Evolutionary conservation across 2,888 invertebrate species (phyloP), one percentile per base, ranked within the genome.

Genomic region (Microctonus brassicae): DNA sequence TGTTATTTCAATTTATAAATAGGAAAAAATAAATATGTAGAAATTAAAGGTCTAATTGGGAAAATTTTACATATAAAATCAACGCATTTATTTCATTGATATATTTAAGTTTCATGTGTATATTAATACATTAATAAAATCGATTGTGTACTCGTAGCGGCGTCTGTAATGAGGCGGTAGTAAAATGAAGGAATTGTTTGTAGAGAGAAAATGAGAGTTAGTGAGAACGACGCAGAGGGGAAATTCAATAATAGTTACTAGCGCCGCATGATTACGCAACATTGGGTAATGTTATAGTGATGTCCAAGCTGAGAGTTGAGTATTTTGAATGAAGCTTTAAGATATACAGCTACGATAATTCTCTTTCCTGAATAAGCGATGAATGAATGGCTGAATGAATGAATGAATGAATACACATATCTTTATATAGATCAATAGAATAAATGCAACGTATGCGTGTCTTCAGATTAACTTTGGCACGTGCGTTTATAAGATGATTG

Each of bases 221-320:
- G 39, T n/a, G 20, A 7, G 36, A 36, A 10, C 7, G 36, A 5
- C 6, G n/a, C n/a, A n/a, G n/a, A n/a, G 7, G 24, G 36, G 24
- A 70, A 65, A 53, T n/a, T n/a, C 53, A 39, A 39, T 57, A 66
- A 57, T 70, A 61, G 36, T 61, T 24, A 53, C 60, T 65, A 70
- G 60, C 55, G 71, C 55, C 55, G 42, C 55, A 66, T 66, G 61
- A 62, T 71, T 71, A 47, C 66, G 55, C 66, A 71, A 71, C 9
- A 57, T 62, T 71, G 61, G 29, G 36, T 64, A 22, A n/a, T n/a
- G n/a, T n/a, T n/a, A 24, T 33, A 63, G 47, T 20, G 60, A 29
- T 47, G 34, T 47, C 22, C 22, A 68, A 58, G 34, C 17, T 13
- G 20, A 34, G 3, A 0, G 24, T 47, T 17, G 58, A 10, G 7